These are phyloP conservation scores for Choreutis nemorana DNA, from an alignment of 2,888 invertebrate genomes.

Conservation along the genomic window DNA sequence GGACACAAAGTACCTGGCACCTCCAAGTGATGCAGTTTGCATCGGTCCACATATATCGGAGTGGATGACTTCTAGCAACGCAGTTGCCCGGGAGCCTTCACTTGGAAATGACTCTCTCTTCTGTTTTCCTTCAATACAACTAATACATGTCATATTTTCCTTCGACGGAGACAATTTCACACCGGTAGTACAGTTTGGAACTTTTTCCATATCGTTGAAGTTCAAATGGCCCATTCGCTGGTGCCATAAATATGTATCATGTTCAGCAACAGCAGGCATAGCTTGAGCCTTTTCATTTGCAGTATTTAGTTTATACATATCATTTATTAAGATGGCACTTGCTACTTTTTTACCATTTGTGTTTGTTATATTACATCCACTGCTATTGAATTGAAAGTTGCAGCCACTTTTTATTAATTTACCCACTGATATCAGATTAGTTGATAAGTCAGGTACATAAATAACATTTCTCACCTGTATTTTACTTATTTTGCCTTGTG, in stretches of 20 bases:
- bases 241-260: conserved; percentile 1
- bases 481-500: too few relatives aligned
- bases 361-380: too few relatives aligned
- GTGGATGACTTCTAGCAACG: conserved; percentile 15
- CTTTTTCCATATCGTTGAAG: conserved; percentile 4
- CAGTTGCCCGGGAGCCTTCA: conserved; percentile 11
- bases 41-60: conserved; percentile 18
- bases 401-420: too few relatives aligned
- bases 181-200: conserved; percentile 5
- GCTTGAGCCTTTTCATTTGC: too few relatives aligned
- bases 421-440: too few relatives aligned
- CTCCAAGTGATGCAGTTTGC: conserved; percentile 13
- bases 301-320: too few relatives aligned
- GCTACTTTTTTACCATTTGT: too few relatives aligned
- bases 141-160: too few relatives aligned
- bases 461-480: too few relatives aligned
- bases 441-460: too few relatives aligned
- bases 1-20: conserved; percentile 16
- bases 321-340: too few relatives aligned
- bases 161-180: conserved; percentile 2
- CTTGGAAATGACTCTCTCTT: conserved; percentile 14
- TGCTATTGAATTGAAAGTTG: too few relatives aligned
- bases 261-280: conserved; percentile 15
- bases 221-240: conserved; percentile 6
- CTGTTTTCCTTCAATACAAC: conserved; percentile 18